Evolutionary conservation across 2,888 invertebrate genomes (phyloP), one percentile per base, ranked within the genome.

Genomic region (Papilio protenor): DNA sequence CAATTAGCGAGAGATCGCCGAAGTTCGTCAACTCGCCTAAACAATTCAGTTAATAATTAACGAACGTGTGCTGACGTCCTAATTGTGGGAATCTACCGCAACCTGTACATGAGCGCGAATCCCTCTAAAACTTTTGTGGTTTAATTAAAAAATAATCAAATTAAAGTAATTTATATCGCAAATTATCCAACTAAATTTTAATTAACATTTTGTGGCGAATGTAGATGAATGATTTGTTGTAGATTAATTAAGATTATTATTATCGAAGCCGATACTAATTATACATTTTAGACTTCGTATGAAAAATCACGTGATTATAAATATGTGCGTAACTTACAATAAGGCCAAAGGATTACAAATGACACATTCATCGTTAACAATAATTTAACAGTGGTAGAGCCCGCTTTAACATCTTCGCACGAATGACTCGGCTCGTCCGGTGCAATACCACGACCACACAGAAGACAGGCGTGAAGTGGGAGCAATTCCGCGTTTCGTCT

Each of bases 31-130:
- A 78, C 77, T 78, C 75, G 61, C 59, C 71, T 78, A 78, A 78
- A 78, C 77, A 78, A 78, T 78, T 78, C 77, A 71, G 64, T 78
- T 78, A 75, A 78, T 78, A 78, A 78, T 75, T 78, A 78, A 78
- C 77, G 75, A 18, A 75, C 77, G 77, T 71, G 75, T 78, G 75
- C 75, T 78, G 75, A 78, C 74, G 77, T 75, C 70, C 77, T 78
- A 75, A 75, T 72, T 78, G 75, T 75, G 75, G 73, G 27, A 66
- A 78, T 52, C 71, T 61, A 61, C 71, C 75, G 77, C 59, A 78
- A 78, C 77, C 75, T 78, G 77, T 61, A 71, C 70, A 52, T 61
- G 75, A 71, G 27, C 77, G 64, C 55, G 49, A 45, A 59, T 61
- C n/a, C 64, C 52, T 75, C 74, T 52, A 61, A 77, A 78, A 78